Evolutionary conservation across 2,797 vertebrate species (phyloP).

Genomic region (Pseudopleuronectes americanus): DNA sequence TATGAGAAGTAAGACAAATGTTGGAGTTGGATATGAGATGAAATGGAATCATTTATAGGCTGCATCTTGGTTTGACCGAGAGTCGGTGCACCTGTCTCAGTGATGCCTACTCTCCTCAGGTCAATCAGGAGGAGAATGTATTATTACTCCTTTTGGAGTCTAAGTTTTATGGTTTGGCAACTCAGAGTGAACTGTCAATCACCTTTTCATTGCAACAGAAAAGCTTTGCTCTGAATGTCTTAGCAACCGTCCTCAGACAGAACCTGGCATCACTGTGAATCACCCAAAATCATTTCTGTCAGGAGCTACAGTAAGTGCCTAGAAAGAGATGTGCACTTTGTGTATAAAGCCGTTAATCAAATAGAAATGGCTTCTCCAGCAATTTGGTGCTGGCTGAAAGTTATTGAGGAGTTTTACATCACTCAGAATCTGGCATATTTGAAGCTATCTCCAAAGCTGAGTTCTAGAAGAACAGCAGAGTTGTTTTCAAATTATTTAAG

Average conservation of each 20-base stretch:
- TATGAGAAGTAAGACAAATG: neutral
- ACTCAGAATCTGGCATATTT: too few relatives aligned
- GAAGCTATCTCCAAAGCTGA: neutral
- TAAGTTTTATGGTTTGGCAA: neutral
- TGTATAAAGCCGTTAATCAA: neutral
- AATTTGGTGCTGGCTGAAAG: too few relatives aligned
- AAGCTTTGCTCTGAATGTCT: neutral
- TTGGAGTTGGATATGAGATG: neutral
- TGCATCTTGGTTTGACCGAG: conserved; percentile 7
- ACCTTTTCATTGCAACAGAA: neutral
- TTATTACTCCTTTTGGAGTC: neutral
- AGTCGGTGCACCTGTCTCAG: conserved; percentile 14
- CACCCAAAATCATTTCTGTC: neutral
- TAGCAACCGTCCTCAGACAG: neutral
- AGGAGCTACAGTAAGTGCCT: neutral
- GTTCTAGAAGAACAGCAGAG: neutral
- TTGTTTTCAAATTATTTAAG: too few relatives aligned
- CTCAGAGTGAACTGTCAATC: neutral
- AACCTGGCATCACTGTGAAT: conserved; percentile 11
- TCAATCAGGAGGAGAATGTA: conserved; percentile 3
- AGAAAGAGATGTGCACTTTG: neutral
- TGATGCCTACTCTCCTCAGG: neutral
- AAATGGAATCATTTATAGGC: conserved; percentile 18
- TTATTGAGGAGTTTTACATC: too few relatives aligned
- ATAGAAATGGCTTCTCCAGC: neutral